A percentile compares a stretch with the other conserved stretches of the same genome.
phyloP scores from a whole-genome alignment of 2,888 invertebrate genomes.

The Cetonia aurata region DNA sequence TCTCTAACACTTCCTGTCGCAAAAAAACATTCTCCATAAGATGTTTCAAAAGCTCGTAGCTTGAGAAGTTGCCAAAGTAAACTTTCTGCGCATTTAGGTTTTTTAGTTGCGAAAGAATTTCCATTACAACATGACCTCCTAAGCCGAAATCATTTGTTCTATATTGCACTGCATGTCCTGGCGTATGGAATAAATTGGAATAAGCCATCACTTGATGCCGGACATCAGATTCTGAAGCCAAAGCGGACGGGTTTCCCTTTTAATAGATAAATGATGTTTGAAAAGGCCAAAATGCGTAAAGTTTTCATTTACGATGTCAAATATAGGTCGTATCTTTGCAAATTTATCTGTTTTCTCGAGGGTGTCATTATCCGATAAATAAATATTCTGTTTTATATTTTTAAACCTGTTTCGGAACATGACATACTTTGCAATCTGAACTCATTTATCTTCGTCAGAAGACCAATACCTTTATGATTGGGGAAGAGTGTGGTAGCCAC shows the following conservation, averaged over 20 bases:
- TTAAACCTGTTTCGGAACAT: conserved; percentile 50
- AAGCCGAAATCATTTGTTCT: not conserved
- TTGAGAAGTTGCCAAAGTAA: conserved; percentile 9
- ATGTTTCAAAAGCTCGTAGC: not conserved
- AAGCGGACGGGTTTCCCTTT: conserved; percentile 10
- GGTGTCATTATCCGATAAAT: conserved; percentile 50
- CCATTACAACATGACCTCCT: not conserved
- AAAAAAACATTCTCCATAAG: too few species aligned
- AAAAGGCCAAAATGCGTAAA: not conserved
- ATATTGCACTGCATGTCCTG: not conserved
- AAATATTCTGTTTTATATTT: conserved; percentile 52
- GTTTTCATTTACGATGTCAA: conserved; percentile 51
- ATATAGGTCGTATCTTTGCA: conserved; percentile 53
- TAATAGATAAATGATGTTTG: not conserved
- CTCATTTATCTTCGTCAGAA: conserved; percentile 44
- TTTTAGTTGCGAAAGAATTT: not conserved
- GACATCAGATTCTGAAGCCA: not conserved
- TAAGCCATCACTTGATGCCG: conserved; percentile 1
- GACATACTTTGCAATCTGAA: conserved; percentile 42
- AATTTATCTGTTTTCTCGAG: conserved; percentile 54
- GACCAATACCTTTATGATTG: too few species aligned
- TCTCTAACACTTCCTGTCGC: too few species aligned
- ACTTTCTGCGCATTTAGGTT: not conserved
- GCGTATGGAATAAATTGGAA: not conserved
- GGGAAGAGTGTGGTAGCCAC: too few species aligned